Evolutionary conservation across 1,140 invertebrate genomes (phyloP).

Genomic region (Drosophila willistoni): DNA sequence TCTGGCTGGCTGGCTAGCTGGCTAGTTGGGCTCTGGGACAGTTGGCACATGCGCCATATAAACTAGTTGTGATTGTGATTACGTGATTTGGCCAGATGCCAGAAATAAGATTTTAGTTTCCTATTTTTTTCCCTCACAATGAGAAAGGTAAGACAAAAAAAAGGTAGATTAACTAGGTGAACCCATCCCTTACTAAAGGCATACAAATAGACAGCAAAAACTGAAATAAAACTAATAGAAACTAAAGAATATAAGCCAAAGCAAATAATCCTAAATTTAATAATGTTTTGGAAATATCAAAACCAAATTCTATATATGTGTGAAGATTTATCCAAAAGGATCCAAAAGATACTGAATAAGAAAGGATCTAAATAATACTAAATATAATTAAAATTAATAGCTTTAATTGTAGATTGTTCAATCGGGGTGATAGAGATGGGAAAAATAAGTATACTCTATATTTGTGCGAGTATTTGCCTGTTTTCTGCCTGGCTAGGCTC

Average conservation of each 20-base stretch:
- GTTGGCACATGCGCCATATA: slow-evolving; percentile 79
- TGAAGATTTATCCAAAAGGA: too few relatives aligned
- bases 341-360: too few relatives aligned
- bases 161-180: slow-evolving; percentile 18
- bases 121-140: slow-evolving; percentile 13
- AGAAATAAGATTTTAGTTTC: slow-evolving; percentile 37
- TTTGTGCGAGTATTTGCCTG: slow-evolving; percentile 48
- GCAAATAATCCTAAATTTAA: too few relatives aligned
- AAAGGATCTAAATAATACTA: too few relatives aligned
- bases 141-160: neutral
- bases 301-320: too few relatives aligned
- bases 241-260: too few relatives aligned
- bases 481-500: slow-evolving; percentile 67
- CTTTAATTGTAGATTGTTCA: neutral
- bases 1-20: neutral
- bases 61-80: slow-evolving; percentile 77
- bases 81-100: slow-evolving; percentile 79
- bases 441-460: slow-evolving; percentile 1
- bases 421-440: neutral
- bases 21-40: slow-evolving; percentile 42
- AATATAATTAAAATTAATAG: too few relatives aligned
- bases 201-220: neutral
- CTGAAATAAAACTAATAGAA: neutral
- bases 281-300: too few relatives aligned
- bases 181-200: neutral